Evolutionary conservation across 1,140 invertebrate species (phyloP), one percentile per base, ranked within the genome.

Genomic region (Drosophila pachea): DNA sequence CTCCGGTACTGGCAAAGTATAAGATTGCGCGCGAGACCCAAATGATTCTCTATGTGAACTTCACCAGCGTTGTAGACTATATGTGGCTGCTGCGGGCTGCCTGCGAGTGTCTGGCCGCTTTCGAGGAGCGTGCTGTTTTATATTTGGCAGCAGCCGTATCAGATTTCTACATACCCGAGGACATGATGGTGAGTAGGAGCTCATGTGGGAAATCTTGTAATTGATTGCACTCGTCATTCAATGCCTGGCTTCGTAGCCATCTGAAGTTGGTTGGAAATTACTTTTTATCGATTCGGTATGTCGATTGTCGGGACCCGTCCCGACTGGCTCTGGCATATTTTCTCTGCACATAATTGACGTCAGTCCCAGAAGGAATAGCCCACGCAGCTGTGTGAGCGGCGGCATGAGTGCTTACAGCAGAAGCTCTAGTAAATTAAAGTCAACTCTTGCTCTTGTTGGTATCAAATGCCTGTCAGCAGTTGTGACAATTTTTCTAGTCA

Each of bases 61-160:
- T 97, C 88, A 97, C 94, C 11, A 94, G 94, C 5, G 92, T 99
- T 2, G 93, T 94, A 0, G 97, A 99, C 84, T 99, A 99, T 91
- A 93, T 99, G 74, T 97, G 97, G 94, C 90, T 98, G 54, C 89
- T 99, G 60, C 91, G 95, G 74, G 94, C 94, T 22, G 93, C 94
- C 58, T 95, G 96, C 78, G 92, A 95, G 89, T 92, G 92, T 73
- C 89, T 99, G 36, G 91, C 93, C 32, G 87, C 90, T 32, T 91
- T 95, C 12, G 94, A 94, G 32, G 88, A 92, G 4, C 91, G 91
- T 36, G 96, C 94, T 0, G 90, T 99, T 67, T 90, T 99, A 0
- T 99, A 98, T 90, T 92, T 99, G 60, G 98, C 98, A 32, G 98
- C 98, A 14, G 98, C 98, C 11, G 98, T 99, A 0, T 99, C 98